phyloP scores from a whole-genome alignment of 2,888 invertebrate genomes.

The Fragum sueziense region DNA sequence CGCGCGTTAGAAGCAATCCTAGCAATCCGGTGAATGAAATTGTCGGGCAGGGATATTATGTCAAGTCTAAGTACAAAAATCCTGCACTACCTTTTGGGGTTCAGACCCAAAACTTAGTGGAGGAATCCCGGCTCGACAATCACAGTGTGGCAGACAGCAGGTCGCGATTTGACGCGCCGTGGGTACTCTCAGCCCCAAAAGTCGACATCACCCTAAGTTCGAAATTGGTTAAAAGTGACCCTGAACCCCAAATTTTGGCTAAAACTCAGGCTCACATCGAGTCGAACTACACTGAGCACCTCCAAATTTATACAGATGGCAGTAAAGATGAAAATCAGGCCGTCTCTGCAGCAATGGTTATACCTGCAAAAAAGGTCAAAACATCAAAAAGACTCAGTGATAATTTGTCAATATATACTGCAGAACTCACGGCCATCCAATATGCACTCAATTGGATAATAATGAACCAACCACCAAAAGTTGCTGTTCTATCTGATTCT shows the following conservation, averaged over 20 bases:
- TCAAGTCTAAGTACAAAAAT: background rate
- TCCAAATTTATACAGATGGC: conserved; percentile 24
- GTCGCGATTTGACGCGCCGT: background rate
- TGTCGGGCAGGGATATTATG: background rate
- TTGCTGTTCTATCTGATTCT: conserved; percentile 6
- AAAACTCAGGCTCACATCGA: background rate
- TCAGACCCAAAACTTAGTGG: background rate
- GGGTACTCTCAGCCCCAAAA: background rate
- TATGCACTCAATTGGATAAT: conserved; percentile 3
- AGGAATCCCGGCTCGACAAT: background rate
- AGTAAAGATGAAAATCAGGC: conserved; percentile 3
- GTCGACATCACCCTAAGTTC: conserved; percentile 10
- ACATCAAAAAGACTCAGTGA: conserved; percentile 9
- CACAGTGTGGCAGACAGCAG: background rate
- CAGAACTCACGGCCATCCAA: background rate
- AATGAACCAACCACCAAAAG: background rate
- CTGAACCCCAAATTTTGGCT: background rate
- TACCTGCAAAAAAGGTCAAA: background rate
- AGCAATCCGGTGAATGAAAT: conserved; percentile 5
- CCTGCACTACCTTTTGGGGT: background rate
- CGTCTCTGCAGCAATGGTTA: conserved; percentile 1
- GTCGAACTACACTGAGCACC: background rate
- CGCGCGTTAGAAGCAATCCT: background rate
- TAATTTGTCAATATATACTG: conserved; percentile 9
- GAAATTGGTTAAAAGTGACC: conserved; percentile 9